Percentiles rank a stretch among this genome's conserved stretches.
Conservation (phyloP, 37 sponge, comb jelly and placozoan species). For the Sycon ciliatum region DNA sequence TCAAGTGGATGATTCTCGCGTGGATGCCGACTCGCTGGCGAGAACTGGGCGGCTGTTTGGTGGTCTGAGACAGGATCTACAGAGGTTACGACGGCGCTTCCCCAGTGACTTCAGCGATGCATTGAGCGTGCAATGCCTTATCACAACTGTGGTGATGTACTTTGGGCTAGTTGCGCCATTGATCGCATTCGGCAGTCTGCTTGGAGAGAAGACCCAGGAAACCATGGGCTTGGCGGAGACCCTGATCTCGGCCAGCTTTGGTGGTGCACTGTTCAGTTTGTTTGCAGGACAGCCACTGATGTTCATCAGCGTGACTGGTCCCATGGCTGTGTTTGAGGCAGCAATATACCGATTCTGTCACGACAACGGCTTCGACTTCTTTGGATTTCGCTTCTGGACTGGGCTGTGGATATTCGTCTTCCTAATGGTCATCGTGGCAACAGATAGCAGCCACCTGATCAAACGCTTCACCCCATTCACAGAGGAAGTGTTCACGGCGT, state of each 20-base stretch:
- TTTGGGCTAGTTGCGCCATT: conserved; percentile 71
- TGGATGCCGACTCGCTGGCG: too few relatives aligned
- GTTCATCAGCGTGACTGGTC: conserved; percentile 56
- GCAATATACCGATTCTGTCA: conserved; percentile 43
- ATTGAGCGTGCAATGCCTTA: conserved; percentile 40
- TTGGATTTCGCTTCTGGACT: conserved; percentile 76
- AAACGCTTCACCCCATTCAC: conserved; percentile 68
- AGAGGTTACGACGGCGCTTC: conserved; percentile 40
- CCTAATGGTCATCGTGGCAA: conserved; percentile 39
- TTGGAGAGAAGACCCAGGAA: conserved; percentile 26
- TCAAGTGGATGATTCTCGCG: too few relatives aligned
- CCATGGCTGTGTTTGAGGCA: conserved; percentile 65
- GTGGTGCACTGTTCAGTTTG: conserved; percentile 52
- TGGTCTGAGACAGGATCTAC: conserved; percentile 47
- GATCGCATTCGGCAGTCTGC: conserved; percentile 49
- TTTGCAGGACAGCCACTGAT: conserved; percentile 69
- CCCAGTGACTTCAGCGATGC: conserved; percentile 60
- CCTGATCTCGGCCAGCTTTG: too few relatives aligned
- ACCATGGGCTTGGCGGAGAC: too few relatives aligned
- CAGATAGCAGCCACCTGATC: conserved; percentile 59
- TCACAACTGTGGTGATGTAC: conserved; percentile 62
- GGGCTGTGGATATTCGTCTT: conserved; percentile 67
- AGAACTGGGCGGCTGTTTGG: too few relatives aligned
- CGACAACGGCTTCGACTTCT: conserved; percentile 19
- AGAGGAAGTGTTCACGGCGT: conserved; percentile 61